Conservation (phyloP, 35 echinoderm and acorn worm genomes). For the Heliocidaris erythrogramma region DNA sequence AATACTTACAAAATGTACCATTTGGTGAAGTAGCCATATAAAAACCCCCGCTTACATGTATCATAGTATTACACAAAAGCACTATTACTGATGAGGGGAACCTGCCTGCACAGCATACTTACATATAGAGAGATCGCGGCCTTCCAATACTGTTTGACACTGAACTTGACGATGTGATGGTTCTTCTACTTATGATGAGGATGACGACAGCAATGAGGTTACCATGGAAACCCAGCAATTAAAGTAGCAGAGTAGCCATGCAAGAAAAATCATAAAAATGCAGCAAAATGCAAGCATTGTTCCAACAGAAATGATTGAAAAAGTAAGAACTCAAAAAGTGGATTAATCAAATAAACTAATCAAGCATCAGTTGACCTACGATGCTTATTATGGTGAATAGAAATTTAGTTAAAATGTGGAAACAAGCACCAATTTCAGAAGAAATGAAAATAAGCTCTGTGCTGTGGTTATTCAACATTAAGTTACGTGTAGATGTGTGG, state of each 20-base stretch:
- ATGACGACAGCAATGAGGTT: not conserved
- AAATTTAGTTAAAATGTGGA: not conserved
- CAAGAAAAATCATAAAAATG: slow-evolving; percentile 32
- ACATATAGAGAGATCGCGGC: slow-evolving; percentile 61
- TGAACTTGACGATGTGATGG: slow-evolving; percentile 25
- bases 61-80: too few relatives aligned
- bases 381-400: not conserved
- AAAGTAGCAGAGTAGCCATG: slow-evolving; percentile 10
- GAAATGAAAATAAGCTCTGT: not conserved
- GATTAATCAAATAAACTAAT: not conserved
- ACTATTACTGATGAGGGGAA: not conserved
- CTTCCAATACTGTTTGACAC: slow-evolving; percentile 43
- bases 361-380: not conserved
- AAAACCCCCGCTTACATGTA: too few relatives aligned
- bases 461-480: not conserved
- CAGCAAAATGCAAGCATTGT: slow-evolving; percentile 44
- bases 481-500: not conserved
- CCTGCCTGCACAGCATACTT: slow-evolving; percentile 35
- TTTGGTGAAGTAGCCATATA: too few relatives aligned
- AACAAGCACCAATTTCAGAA: not conserved
- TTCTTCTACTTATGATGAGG: slow-evolving; percentile 30
- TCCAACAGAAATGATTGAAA: not conserved
- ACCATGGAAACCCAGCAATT: slow-evolving; percentile 1
- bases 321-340: not conserved
- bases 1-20: too few relatives aligned